A percentile compares a stretch with the other conserved stretches of the same genome.
Evolutionary conservation across 2,113 vertebrate species (phyloP).

Genomic region (Scomber japonicus): DNA sequence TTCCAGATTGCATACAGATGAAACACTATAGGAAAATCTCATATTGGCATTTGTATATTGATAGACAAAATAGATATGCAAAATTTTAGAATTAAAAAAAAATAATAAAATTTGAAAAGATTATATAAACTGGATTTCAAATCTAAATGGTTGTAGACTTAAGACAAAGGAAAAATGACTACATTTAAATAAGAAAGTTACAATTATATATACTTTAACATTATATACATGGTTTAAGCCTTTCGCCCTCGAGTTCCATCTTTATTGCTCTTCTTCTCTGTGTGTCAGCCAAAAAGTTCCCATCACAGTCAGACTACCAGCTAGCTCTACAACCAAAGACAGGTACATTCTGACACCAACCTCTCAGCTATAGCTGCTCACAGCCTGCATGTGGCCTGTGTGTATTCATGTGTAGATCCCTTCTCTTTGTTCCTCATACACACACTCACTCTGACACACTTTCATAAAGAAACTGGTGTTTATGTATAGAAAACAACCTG

Average conservation of each 20-base stretch:
- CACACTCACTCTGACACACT: conserved; percentile 29
- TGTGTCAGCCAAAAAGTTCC: background rate
- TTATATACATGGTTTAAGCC: no score
- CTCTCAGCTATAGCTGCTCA: background rate
- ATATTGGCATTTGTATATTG: no score
- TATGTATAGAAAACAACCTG: conserved; percentile 68
- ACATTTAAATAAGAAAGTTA: no score
- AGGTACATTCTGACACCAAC: background rate
- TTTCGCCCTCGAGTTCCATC: background rate
- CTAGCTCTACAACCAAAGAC: background rate
- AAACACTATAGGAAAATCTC: no score
- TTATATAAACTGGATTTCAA: no score
- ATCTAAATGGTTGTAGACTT: background rate
- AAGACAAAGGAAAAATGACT: background rate
- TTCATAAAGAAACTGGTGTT: conserved; percentile 38
- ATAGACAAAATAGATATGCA: no score
- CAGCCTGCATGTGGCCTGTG: background rate
- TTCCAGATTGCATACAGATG: no score
- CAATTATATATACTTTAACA: no score
- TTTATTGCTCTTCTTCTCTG: background rate
- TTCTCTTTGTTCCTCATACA: conserved; percentile 13
- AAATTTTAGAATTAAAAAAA: no score
- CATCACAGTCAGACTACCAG: background rate
- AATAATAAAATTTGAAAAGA: no score
- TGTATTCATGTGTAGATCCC: background rate